phyloP scores from a whole-genome alignment of 2,888 invertebrate species.

The Rhagophthalmus giganteus region DNA sequence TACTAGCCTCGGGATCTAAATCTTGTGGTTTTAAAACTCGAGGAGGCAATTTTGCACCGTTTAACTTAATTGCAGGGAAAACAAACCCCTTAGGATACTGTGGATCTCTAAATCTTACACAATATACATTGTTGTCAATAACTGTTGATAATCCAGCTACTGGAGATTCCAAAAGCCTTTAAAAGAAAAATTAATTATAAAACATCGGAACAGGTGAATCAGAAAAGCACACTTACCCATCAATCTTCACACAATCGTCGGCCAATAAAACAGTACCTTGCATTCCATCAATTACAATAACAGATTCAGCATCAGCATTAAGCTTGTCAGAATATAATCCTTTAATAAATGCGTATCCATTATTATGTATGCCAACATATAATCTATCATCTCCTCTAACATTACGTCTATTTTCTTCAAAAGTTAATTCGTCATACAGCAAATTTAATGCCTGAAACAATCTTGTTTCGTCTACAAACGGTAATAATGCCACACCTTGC shows the following conservation, averaged over 20 bases:
- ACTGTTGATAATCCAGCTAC: slow-evolving; percentile 69
- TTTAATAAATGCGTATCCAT: slow-evolving; percentile 69
- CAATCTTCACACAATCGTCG: slow-evolving; percentile 67
- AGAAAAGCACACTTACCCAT: slow-evolving; percentile 71
- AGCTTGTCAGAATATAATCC: slow-evolving; percentile 68
- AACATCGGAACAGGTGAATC: too few species aligned
- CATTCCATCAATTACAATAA: slow-evolving; percentile 78
- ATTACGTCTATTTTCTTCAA: slow-evolving; percentile 87
- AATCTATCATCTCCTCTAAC: slow-evolving; percentile 86
- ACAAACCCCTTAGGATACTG: slow-evolving; percentile 71
- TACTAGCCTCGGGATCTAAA: slow-evolving; percentile 64
- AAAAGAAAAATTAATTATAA: slow-evolving; percentile 4
- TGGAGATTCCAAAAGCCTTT: slow-evolving; percentile 60
- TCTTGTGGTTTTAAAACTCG: slow-evolving; percentile 79
- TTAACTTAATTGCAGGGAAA: slow-evolving; percentile 74
- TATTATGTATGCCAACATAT: slow-evolving; percentile 77
- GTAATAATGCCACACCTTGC: slow-evolving; percentile 98
- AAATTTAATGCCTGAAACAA: slow-evolving; percentile 81
- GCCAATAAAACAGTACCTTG: slow-evolving; percentile 77
- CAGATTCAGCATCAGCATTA: slow-evolving; percentile 59
- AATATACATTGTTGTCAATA: slow-evolving; percentile 62
- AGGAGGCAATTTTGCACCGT: slow-evolving; percentile 71
- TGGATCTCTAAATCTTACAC: slow-evolving; percentile 80
- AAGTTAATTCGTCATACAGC: slow-evolving; percentile 77
- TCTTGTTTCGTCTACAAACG: slow-evolving; percentile 94